Evolutionary conservation across 2,888 invertebrate species (phyloP).

Genomic region (Chalcis sispes): DNA sequence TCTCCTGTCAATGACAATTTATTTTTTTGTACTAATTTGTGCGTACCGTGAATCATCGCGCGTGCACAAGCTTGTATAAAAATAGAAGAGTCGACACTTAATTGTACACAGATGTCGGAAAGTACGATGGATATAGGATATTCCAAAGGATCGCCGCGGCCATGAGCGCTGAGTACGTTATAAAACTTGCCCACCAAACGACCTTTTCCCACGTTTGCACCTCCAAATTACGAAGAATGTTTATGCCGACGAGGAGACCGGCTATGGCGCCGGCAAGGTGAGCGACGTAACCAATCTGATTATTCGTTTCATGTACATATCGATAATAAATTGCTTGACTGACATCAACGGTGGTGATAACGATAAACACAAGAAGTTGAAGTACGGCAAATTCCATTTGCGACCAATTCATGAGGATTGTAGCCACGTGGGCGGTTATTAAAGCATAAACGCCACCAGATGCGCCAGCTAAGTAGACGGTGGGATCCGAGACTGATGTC

Average conservation of each 20-base stretch:
- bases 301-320: conserved; percentile 83
- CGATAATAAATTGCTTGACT: conserved; percentile 94
- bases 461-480: conserved; percentile 91
- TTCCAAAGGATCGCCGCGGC: conserved; percentile 85
- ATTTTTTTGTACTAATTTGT: conserved; percentile 50
- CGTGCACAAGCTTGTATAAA: neutral
- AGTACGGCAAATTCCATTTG: conserved; percentile 97
- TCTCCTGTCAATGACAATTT: conserved; percentile 7
- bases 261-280: conserved; percentile 95
- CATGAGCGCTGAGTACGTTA: conserved; percentile 84
- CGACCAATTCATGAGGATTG: conserved; percentile 95
- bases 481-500: conserved; percentile 88
- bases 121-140: conserved; percentile 80
- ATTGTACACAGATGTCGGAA: conserved; percentile 68
- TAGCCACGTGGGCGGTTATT: conserved; percentile 94
- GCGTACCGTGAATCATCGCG: conserved; percentile 37
- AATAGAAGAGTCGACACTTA: conserved; percentile 12
- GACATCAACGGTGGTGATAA: conserved; percentile 89
- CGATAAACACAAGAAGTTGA: conserved; percentile 88
- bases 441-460: conserved; percentile 97
- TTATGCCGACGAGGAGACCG: conserved; percentile 89
- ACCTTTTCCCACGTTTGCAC: conserved; percentile 88
- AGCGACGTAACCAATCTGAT: conserved; percentile 94
- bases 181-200: conserved; percentile 88
- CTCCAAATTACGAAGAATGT: conserved; percentile 89